phyloP scores from a whole-genome alignment of 2,113 vertebrate genomes.

The Crotalus helleri region DNA sequence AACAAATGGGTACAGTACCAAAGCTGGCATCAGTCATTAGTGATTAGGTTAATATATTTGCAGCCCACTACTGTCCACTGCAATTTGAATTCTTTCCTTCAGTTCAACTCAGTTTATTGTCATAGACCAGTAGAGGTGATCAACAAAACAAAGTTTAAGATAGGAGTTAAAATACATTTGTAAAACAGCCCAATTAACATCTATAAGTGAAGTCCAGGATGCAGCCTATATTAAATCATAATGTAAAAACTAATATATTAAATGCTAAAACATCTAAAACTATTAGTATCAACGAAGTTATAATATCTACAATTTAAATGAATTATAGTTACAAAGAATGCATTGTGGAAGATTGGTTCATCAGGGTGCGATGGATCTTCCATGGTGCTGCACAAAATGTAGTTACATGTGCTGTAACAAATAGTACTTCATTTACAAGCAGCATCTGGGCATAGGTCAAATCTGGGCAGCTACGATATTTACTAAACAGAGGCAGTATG shows the following conservation, averaged over 20 bases:
- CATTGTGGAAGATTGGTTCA: not conserved
- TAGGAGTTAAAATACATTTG: not conserved
- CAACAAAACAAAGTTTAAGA: not conserved
- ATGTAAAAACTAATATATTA: not conserved
- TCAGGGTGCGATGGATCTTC: not conserved
- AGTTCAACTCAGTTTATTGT: not conserved
- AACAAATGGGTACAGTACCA: not conserved
- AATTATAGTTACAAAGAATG: not conserved
- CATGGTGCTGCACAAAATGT: not conserved
- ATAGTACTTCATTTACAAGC: not conserved
- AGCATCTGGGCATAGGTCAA: not conserved
- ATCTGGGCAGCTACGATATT: not conserved
- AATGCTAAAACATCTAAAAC: not conserved
- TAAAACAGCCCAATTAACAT: not conserved
- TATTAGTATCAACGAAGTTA: not conserved
- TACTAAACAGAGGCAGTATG: not conserved
- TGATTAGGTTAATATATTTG: not conserved
- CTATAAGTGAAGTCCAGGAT: not conserved
- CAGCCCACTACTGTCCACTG: not conserved
- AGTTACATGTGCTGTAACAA: not conserved
- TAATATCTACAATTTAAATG: not conserved
- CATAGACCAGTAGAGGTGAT: not conserved
- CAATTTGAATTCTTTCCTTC: not conserved
- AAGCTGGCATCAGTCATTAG: not conserved
- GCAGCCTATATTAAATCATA: not conserved